Base-by-base conservation (phyloP, 37 sponge, comb jelly and placozoan species). In the Tethya wilhelma region DNA sequence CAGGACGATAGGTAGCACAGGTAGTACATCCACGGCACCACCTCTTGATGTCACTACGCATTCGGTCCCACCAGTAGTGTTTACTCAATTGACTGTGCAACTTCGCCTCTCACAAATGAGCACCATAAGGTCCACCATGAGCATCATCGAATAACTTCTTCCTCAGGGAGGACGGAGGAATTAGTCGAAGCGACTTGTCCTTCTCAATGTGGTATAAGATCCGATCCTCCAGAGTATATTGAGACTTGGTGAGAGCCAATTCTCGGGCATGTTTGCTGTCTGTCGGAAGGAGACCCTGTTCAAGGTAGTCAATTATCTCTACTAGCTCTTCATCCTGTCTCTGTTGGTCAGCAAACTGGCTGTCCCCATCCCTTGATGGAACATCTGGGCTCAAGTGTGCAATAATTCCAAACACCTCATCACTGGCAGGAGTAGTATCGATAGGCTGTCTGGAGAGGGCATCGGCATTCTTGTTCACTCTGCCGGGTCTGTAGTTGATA, bases 41-140 rank as follows among this genome's bases (percentile, higher is more conserved):
- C 25, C 65, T 34, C 2, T 30, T 22, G 31, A 88, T 43, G 39
- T 81, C 89, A n/a, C n/a, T n/a, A n/a, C n/a, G 44, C 78, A 84
- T 82, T 9, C 83, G 78, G 26, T 30, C 46, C 85, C 80, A 86
- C 87, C 86, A 78, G 39, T 86, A 86, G 42, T 79, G 87, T 28
- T 69, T 60, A 4, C 67, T 23, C 12, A 86, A 28, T 32, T 79
- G 59, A 46, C 80, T 66, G 45, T 67, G 30, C 23, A 86, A 31
- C 68, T 79, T 86, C 1, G 67, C 75, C 45, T 86, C 87, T 22
- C 75, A 6, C 31, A 86, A 36, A 33, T 86, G 80, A 5, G 45
- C 87, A 40, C 80, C 87, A 44, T 63, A 86, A 23, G 12, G 32
- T 20, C 80, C 80, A 42, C 66, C 79, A 79, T 86, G 87, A 4